Conservation (phyloP, 2,113 vertebrate species). For the Serilophus lunatus region DNA sequence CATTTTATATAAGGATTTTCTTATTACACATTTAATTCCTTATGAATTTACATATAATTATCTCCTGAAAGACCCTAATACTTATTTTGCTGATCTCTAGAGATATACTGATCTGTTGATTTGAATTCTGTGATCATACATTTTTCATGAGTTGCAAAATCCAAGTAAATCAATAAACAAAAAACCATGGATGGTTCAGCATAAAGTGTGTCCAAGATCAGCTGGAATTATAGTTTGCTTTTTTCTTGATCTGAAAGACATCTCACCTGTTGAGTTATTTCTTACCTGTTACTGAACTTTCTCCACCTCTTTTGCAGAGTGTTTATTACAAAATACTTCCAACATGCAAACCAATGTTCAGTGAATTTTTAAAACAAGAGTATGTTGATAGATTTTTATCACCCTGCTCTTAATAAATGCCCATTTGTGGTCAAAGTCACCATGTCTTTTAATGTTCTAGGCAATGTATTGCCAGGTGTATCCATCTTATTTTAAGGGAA, state of each 20-base stretch:
- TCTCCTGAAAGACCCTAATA: not conserved
- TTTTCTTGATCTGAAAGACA: not conserved
- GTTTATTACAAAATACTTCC: not conserved
- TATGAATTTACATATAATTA: not conserved
- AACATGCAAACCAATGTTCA: not conserved
- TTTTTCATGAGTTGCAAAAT: not conserved
- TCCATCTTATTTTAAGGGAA: not conserved
- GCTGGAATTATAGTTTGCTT: not conserved
- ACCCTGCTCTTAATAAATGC: not conserved
- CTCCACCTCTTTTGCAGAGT: not conserved
- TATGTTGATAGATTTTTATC: not conserved
- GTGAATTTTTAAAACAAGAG: not conserved
- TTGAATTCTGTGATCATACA: not conserved
- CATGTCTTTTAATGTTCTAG: not conserved
- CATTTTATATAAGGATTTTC: not conserved
- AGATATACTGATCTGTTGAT: not conserved
- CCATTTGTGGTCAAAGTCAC: not conserved
- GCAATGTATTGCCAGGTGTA: not conserved
- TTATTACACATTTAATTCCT: not conserved
- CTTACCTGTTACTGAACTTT: not conserved
- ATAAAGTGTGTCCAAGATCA: not conserved
- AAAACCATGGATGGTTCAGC: not conserved
- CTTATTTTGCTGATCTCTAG: not conserved
- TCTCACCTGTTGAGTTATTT: not conserved
- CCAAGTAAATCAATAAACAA: not conserved